These are phyloP conservation scores for Caerostris extrusa DNA, from an alignment of 1,140 invertebrate genomes.

Conservation along the genomic window DNA sequence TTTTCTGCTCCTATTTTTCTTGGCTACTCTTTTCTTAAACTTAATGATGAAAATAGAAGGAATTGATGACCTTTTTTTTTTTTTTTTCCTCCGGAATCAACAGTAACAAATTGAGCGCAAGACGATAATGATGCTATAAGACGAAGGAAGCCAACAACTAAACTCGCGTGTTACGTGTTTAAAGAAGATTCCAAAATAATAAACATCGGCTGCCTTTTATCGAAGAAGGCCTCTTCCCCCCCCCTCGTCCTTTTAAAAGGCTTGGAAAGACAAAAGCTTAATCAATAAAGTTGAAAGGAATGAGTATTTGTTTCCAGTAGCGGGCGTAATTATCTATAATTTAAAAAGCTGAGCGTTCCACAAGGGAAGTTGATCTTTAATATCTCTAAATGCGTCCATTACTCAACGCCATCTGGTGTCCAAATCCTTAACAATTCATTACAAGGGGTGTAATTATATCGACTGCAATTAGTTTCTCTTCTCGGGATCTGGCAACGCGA, in stretches of 20 bases:
- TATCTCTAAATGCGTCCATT: conserved; percentile 72
- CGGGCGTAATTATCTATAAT: conserved; percentile 76
- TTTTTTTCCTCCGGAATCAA: not conserved
- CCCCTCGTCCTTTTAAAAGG: not conserved
- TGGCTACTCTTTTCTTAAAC: conserved; percentile 11
- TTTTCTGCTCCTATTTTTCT: not conserved
- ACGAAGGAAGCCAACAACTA: conserved; percentile 20
- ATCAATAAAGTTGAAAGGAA: conserved; percentile 76
- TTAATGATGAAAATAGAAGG: conserved; percentile 47
- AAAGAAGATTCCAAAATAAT: conserved; percentile 64
- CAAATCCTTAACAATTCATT: conserved; percentile 77
- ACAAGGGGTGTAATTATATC: conserved; percentile 73
- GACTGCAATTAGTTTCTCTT: conserved; percentile 70
- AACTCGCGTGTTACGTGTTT: conserved; percentile 20
- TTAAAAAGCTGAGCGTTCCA: conserved; percentile 60
- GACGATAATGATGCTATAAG: conserved; percentile 43
- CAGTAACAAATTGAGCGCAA: conserved; percentile 66
- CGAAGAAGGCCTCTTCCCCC: not conserved
- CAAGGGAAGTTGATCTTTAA: conserved; percentile 26
- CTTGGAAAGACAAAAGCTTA: conserved; percentile 48
- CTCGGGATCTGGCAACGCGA: conserved; percentile 68
- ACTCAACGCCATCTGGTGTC: conserved; percentile 74
- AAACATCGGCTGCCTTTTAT: conserved; percentile 33
- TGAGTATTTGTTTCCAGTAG: conserved; percentile 77
- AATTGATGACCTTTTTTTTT: not conserved